These are phyloP conservation scores for Agrochola circellaris DNA, from an alignment of 2,888 invertebrate species.

Conservation along the genomic window DNA sequence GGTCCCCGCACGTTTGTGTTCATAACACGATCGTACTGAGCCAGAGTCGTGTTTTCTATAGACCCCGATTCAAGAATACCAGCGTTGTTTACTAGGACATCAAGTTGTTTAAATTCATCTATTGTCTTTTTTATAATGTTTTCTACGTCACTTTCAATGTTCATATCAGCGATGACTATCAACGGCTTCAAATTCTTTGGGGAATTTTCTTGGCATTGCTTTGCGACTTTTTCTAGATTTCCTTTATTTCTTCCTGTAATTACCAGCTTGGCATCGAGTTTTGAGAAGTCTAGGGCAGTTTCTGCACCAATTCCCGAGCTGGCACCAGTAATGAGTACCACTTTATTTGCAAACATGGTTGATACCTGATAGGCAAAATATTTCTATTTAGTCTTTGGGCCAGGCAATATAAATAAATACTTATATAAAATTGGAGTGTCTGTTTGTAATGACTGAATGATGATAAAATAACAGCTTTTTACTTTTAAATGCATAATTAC, in stretches of 20 bases:
- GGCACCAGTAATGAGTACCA: conserved; percentile 92
- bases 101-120: conserved; percentile 92
- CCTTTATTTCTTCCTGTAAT: conserved; percentile 93
- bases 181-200: conserved; percentile 86
- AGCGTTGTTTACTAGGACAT: conserved; percentile 96
- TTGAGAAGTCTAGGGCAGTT: conserved; percentile 92
- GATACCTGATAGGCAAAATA: conserved; percentile 71
- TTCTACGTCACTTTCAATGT: conserved; percentile 92
- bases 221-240: conserved; percentile 92
- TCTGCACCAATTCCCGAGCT: conserved; percentile 94
- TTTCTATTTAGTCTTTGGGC: conserved; percentile 24
- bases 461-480: too few species aligned
- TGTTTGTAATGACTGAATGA: too few species aligned
- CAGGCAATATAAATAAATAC: not conserved
- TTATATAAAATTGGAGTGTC: too few species aligned
- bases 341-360: conserved; percentile 89
- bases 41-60: conserved; percentile 95
- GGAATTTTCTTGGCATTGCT: conserved; percentile 88
- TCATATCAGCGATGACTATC: conserved; percentile 92
- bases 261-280: conserved; percentile 91
- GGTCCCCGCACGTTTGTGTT: conserved; percentile 95
- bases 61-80: conserved; percentile 95
- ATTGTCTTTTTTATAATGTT: conserved; percentile 93
- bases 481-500: too few species aligned
- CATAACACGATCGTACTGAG: conserved; percentile 96